Conservation (phyloP, 2,113 vertebrate species). For the Promerops cafer region DNA sequence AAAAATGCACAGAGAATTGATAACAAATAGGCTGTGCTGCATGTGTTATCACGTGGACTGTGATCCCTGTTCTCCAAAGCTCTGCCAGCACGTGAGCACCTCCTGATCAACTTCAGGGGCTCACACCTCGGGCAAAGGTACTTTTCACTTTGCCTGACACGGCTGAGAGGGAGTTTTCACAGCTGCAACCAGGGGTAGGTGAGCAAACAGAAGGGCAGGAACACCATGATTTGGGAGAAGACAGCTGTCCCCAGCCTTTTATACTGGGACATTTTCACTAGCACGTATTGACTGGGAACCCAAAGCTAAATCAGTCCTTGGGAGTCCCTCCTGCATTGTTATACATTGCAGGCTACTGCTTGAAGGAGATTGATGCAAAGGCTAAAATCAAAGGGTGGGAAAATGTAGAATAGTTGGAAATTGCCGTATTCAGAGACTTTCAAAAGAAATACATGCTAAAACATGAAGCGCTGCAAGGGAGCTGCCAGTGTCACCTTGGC, state of each 20-base stretch:
- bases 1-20: background rate
- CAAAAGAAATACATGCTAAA: background rate
- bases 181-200: background rate
- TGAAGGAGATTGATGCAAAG: background rate
- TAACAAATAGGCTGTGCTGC: background rate
- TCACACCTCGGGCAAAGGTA: background rate
- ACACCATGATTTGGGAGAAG: background rate
- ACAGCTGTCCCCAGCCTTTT: background rate
- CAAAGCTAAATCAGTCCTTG: background rate
- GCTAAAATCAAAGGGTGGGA: background rate
- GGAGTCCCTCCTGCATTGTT: background rate
- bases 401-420: background rate
- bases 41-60: background rate
- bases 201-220: background rate
- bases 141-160: background rate
- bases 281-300: background rate
- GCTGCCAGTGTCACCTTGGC: background rate
- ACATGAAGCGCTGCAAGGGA: fast-evolving
- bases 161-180: background rate
- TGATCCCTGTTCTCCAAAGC: background rate
- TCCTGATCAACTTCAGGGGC: background rate
- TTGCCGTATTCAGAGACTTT: background rate
- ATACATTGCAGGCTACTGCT: background rate
- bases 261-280: background rate
- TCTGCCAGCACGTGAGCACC: background rate